These are phyloP conservation scores for Ceyx cyanopectus DNA, from an alignment of 2,113 vertebrate species.

Conservation along the genomic window DNA sequence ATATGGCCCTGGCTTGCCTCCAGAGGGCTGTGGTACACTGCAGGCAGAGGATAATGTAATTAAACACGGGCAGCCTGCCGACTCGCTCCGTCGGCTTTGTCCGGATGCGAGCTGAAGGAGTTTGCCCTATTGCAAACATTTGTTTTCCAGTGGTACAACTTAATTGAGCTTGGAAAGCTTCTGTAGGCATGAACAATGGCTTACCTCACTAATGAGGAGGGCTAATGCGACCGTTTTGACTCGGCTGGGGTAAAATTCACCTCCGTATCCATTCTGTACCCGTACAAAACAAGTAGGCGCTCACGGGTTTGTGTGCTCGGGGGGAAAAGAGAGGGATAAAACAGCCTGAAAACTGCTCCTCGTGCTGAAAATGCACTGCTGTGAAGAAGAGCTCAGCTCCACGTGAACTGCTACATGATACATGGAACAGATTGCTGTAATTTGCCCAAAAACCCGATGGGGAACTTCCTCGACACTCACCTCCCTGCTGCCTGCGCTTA, in stretches of 20 bases:
- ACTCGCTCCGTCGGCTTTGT: not conserved
- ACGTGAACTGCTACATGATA: not conserved
- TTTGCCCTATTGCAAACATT: conserved; percentile 46
- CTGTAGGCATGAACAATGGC: not conserved
- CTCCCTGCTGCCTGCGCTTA: not conserved
- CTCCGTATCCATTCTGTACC: not conserved
- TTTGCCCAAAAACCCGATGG: not conserved
- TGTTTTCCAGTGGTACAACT: conserved; percentile 39
- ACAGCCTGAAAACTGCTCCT: not conserved
- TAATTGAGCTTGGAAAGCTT: conserved; percentile 37
- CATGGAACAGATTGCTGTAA: not conserved
- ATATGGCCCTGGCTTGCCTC: conserved; percentile 40
- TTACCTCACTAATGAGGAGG: conserved; percentile 1
- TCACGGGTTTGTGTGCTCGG: not conserved
- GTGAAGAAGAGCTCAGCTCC: not conserved
- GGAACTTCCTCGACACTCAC: not conserved
- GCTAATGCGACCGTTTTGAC: not conserved
- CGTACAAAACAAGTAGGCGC: not conserved
- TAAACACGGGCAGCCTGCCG: not conserved
- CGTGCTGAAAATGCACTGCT: not conserved
- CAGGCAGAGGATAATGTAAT: conserved; percentile 26
- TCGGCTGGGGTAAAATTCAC: not conserved
- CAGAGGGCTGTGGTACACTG: conserved; percentile 42
- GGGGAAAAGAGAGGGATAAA: not conserved
- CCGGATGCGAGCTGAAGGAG: conserved; percentile 31